phyloP scores from a whole-genome alignment of 2,797 vertebrate species.

The Gymnoscopelus braueri region DNA sequence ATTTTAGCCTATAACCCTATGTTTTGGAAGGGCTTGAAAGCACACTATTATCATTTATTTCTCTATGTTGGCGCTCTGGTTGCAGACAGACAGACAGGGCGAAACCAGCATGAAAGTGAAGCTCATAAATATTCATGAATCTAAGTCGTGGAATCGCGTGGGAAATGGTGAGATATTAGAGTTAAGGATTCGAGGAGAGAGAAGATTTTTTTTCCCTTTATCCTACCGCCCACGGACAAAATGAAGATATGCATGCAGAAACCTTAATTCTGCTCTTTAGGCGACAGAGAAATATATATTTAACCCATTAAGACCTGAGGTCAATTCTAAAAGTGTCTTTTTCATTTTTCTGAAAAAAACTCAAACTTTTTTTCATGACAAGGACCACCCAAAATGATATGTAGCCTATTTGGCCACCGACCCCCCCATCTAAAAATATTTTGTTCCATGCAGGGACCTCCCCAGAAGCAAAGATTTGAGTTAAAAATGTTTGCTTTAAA shows the following conservation, averaged over 20 bases:
- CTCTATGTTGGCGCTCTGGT: slow-evolving; percentile 32
- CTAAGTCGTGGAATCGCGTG: slow-evolving; percentile 75
- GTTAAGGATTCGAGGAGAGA: slow-evolving; percentile 75
- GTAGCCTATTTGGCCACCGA: no score
- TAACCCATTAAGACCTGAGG: no score
- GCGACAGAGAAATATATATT: slow-evolving; percentile 31
- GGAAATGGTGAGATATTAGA: slow-evolving; percentile 73
- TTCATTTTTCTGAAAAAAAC: no score
- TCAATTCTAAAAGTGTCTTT: no score
- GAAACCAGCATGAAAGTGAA: slow-evolving; percentile 63
- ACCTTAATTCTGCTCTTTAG: slow-evolving; percentile 61
- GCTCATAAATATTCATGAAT: slow-evolving; percentile 81
- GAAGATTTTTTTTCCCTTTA: no score
- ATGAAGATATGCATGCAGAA: slow-evolving; percentile 71
- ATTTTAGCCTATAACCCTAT: no score
- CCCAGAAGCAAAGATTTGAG: no score
- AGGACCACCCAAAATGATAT: no score
- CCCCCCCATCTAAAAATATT: no score
- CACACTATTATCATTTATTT: slow-evolving; percentile 39
- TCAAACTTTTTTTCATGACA: no score
- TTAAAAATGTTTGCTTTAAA: no score
- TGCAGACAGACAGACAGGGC: slow-evolving; percentile 49
- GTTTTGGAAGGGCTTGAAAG: slow-evolving; percentile 45
- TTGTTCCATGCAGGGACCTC: no score
- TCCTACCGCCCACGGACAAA: slow-evolving; percentile 80